Evolutionary conservation across 2,797 vertebrate species (phyloP).

Genomic region (Ctenosaura bakeri): DNA sequence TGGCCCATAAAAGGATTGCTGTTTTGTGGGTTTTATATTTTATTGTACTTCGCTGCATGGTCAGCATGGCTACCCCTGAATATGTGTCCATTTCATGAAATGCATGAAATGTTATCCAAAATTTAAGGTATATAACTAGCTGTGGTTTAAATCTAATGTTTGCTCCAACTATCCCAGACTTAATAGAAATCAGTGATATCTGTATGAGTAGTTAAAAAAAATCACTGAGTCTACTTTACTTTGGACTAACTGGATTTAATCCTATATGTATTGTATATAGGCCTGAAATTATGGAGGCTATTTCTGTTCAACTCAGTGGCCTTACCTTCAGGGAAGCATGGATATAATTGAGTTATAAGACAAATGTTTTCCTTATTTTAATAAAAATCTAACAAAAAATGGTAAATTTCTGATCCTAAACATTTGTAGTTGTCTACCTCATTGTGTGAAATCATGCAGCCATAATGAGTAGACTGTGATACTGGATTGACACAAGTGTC

Average conservation of each 20-base stretch:
- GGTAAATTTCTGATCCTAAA: background rate
- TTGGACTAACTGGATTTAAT: too few relatives aligned
- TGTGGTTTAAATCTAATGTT: too few relatives aligned
- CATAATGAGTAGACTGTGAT: background rate
- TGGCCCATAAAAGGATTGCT: background rate
- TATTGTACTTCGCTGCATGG: too few relatives aligned
- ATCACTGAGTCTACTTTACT: too few relatives aligned
- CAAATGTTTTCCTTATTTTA: background rate
- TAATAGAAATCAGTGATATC: too few relatives aligned
- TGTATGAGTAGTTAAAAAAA: too few relatives aligned
- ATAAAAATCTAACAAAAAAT: background rate
- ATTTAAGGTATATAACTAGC: background rate
- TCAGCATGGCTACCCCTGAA: too few relatives aligned
- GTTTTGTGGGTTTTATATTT: background rate
- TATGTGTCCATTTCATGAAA: background rate
- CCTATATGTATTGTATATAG: background rate
- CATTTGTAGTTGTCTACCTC: background rate
- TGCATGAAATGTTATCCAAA: background rate
- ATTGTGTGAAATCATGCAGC: background rate
- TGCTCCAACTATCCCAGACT: too few relatives aligned
- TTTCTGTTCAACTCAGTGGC: background rate
- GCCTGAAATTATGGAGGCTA: background rate
- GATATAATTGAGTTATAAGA: background rate
- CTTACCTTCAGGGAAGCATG: background rate
- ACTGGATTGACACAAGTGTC: background rate